These are phyloP conservation scores for Thunnus thynnus DNA, from an alignment of 2,113 vertebrate species.

Conservation along the genomic window DNA sequence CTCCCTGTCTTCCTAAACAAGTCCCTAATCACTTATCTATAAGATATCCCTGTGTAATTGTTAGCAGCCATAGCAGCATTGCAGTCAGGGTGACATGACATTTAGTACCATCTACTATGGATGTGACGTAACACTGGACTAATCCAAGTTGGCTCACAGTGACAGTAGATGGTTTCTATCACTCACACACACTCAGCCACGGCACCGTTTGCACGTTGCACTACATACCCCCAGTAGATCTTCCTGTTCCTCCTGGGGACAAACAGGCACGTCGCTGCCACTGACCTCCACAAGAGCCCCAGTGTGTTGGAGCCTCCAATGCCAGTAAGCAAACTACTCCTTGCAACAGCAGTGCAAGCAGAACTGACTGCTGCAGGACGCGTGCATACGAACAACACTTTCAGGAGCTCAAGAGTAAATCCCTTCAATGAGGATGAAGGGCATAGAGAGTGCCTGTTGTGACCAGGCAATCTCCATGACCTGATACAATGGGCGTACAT, in stretches of 20 bases:
- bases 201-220: not conserved
- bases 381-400: constrained; percentile 36
- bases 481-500: constrained; percentile 51
- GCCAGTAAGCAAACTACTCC: not conserved
- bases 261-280: constrained; percentile 23
- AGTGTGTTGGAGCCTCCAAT: constrained; percentile 37
- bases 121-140: constrained; percentile 31
- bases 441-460: constrained; percentile 17
- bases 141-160: constrained; percentile 41
- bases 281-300: constrained; percentile 65
- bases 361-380: constrained; percentile 7
- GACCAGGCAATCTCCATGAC: constrained; percentile 50
- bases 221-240: constrained; percentile 77
- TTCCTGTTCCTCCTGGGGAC: constrained; percentile 61
- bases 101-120: constrained; percentile 20
- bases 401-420: constrained; percentile 74
- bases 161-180: constrained; percentile 3
- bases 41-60: not conserved
- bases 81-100: constrained; percentile 38
- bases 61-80: constrained; percentile 8
- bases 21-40: constrained; percentile 7
- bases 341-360: constrained; percentile 15
- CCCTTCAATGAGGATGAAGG: constrained; percentile 73
- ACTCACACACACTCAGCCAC: constrained; percentile 29
- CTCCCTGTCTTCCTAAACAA: not conserved